phyloP scores from a whole-genome alignment of 2,888 invertebrate species.

The Hirtodrosophila confusa region DNA sequence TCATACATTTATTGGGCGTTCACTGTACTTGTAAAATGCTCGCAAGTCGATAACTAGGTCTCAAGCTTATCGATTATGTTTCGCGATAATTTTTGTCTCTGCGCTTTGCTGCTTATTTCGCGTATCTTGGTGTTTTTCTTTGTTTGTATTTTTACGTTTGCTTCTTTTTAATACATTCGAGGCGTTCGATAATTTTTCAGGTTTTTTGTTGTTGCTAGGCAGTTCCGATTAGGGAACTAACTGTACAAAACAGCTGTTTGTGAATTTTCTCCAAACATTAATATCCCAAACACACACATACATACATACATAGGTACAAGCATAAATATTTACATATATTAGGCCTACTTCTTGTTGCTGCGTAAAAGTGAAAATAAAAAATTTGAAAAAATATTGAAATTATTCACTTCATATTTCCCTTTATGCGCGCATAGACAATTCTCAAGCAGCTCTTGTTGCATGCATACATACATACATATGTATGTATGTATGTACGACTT shows the following conservation, averaged over 20 bases:
- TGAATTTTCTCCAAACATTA: slow-evolving; percentile 17
- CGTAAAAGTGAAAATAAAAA: slow-evolving; percentile 33
- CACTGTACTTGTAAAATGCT: neutral
- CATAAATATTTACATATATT: neutral
- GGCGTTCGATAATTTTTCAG: neutral
- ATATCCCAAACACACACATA: slow-evolving; percentile 14
- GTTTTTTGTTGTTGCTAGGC: slow-evolving; percentile 32
- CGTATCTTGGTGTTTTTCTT: slow-evolving; percentile 21
- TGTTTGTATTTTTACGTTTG: slow-evolving; percentile 10
- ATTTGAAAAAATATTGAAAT: slow-evolving; percentile 23
- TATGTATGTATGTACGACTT: slow-evolving; percentile 18
- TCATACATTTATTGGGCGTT: neutral
- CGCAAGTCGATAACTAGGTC: slow-evolving; percentile 2
- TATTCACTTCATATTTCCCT: slow-evolving; percentile 37
- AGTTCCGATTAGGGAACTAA: slow-evolving; percentile 4
- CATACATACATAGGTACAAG: neutral
- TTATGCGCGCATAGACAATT: slow-evolving; percentile 42
- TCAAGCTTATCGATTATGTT: slow-evolving; percentile 19
- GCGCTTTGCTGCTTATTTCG: slow-evolving; percentile 12
- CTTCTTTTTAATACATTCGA: slow-evolving; percentile 25
- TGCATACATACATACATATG: neutral
- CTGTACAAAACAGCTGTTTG: slow-evolving; percentile 44
- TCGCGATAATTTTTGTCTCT: slow-evolving; percentile 1
- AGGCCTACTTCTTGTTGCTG: neutral
- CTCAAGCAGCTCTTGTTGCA: slow-evolving; percentile 28